Conservation (phyloP, 2,888 invertebrate genomes). For the Lomographa bimaculata region DNA sequence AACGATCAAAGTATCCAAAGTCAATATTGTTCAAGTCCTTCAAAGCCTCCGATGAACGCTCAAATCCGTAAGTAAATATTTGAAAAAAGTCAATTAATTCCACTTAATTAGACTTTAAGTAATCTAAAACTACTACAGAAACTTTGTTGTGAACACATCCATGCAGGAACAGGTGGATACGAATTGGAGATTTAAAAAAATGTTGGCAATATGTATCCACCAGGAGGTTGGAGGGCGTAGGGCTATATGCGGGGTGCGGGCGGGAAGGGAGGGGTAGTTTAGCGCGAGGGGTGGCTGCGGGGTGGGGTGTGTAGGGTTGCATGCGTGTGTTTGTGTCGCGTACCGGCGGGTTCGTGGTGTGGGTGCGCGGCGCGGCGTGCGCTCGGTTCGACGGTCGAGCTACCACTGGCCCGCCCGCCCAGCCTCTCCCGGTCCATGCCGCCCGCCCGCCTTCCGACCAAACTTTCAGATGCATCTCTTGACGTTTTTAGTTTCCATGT, state of each 20-base stretch:
- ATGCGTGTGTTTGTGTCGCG: constrained; percentile 71
- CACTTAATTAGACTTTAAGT: constrained; percentile 22
- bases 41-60: constrained; percentile 13
- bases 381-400: constrained; percentile 74
- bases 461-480: constrained; percentile 56
- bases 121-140: constrained; percentile 23
- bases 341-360: constrained; percentile 74
- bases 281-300: constrained; percentile 20
- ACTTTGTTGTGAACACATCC: constrained; percentile 28
- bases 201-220: constrained; percentile 64
- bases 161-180: constrained; percentile 22
- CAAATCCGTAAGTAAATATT: constrained; percentile 18
- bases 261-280: constrained; percentile 19
- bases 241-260: constrained; percentile 24
- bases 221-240: constrained; percentile 38
- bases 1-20: constrained; percentile 29
- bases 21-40: constrained; percentile 25
- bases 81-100: constrained; percentile 21
- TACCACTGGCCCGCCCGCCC: constrained; percentile 70
- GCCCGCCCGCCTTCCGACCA: constrained; percentile 55
- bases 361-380: constrained; percentile 74
- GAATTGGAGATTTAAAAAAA: constrained; percentile 28
- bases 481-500: constrained; percentile 6
- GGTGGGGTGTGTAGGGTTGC: constrained; percentile 44
- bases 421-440: constrained; percentile 61